These are phyloP conservation scores for Nematolebias whitei DNA, from an alignment of 2,113 vertebrate species.

Conservation along the genomic window DNA sequence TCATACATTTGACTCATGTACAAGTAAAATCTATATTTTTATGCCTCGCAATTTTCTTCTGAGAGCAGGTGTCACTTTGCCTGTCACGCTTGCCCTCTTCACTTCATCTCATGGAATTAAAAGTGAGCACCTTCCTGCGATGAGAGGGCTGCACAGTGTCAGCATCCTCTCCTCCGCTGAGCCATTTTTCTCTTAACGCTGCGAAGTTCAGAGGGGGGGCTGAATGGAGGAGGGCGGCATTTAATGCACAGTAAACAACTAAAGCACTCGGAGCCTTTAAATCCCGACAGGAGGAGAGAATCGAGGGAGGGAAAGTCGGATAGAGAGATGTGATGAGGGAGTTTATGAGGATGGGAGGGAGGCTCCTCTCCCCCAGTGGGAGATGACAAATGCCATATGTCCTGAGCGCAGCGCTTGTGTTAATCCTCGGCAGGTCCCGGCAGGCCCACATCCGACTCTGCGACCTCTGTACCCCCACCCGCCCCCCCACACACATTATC, in stretches of 20 bases:
- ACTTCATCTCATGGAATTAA: constrained; percentile 51
- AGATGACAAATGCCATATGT: constrained; percentile 82
- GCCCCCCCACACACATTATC: no score
- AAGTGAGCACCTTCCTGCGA: constrained; percentile 41
- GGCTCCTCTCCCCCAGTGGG: constrained; percentile 73
- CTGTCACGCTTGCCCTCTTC: constrained; percentile 13
- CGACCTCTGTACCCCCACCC: constrained; percentile 63
- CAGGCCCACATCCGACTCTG: constrained; percentile 72
- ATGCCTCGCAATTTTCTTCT: not conserved
- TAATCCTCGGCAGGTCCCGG: constrained; percentile 74
- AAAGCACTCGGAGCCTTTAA: constrained; percentile 78
- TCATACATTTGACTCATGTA: not conserved
- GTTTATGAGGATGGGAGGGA: constrained; percentile 29
- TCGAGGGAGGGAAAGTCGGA: constrained; percentile 47
- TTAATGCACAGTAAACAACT: constrained; percentile 80
- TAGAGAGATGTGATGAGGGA: constrained; percentile 51
- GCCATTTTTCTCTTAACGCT: constrained; percentile 72
- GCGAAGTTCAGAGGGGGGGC: constrained; percentile 41
- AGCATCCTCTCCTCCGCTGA: constrained; percentile 66
- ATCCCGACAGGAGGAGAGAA: constrained; percentile 67
- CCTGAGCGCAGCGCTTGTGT: constrained; percentile 77
- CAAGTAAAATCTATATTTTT: no score
- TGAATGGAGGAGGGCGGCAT: constrained; percentile 27
- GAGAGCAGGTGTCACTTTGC: constrained; percentile 19
- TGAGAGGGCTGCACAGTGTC: constrained; percentile 56